Percentiles rank a stretch among this genome's conserved stretches.
Evolutionary conservation across 2,888 invertebrate species (phyloP).

Genomic region (Apotomis betuletana): DNA sequence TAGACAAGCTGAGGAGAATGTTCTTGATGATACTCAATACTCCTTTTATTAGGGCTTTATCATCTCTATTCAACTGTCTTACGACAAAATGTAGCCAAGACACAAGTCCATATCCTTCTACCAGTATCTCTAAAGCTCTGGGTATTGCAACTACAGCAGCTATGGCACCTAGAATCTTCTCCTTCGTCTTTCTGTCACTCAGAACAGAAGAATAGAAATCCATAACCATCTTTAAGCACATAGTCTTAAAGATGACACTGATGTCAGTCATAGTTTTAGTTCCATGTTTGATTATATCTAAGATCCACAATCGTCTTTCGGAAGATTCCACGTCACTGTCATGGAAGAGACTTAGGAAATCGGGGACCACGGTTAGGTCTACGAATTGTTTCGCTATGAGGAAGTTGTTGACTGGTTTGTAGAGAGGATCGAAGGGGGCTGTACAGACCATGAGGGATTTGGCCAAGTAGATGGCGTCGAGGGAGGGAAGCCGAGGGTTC

Average conservation of each 20-base stretch:
- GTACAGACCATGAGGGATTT: conserved; percentile 87
- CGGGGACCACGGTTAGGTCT: conserved; percentile 92
- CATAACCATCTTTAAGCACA: conserved; percentile 90
- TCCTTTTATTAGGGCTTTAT: conserved; percentile 56
- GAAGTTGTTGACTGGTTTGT: conserved; percentile 90
- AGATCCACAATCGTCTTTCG: conserved; percentile 89
- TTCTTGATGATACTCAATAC: conserved; percentile 60
- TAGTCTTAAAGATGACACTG: conserved; percentile 87
- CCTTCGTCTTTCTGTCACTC: conserved; percentile 85
- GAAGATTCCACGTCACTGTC: conserved; percentile 88
- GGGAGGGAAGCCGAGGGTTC: conserved; percentile 82
- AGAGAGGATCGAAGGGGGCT: conserved; percentile 89
- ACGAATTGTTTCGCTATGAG: conserved; percentile 90
- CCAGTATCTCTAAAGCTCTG: conserved; percentile 85
- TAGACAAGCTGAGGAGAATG: conserved; percentile 62
- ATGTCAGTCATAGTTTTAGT: conserved; percentile 90
- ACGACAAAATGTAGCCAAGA: conserved; percentile 85
- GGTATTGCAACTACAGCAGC: conserved; percentile 85
- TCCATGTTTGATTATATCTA: conserved; percentile 90
- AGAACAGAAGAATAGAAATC: conserved; percentile 86
- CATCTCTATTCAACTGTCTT: conserved; percentile 58
- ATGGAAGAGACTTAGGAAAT: conserved; percentile 92
- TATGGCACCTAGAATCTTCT: conserved; percentile 86
- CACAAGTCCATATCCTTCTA: conserved; percentile 87
- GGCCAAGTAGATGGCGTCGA: conserved; percentile 88